Evolutionary conservation across 2,888 invertebrate species (phyloP).

Genomic region (Anthrax anthrax): DNA sequence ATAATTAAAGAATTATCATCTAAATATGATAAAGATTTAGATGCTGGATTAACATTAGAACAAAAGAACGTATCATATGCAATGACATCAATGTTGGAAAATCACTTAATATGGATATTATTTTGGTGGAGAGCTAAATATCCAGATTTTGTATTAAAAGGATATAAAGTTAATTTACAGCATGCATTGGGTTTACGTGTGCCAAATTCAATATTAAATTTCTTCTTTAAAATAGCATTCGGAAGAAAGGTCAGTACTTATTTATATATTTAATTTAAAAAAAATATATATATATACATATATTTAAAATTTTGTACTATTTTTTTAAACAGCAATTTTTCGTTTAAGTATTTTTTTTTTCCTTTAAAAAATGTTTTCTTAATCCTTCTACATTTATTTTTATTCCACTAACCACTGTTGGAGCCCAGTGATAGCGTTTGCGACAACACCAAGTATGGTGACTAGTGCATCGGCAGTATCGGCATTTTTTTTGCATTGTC

Average conservation of each 20-base stretch:
- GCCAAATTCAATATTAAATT: conserved; percentile 75
- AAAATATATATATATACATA: conserved; percentile 10
- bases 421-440: no score
- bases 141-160: conserved; percentile 77
- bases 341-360: no score
- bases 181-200: conserved; percentile 75
- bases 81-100: conserved; percentile 88
- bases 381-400: no score
- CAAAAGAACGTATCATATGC: conserved; percentile 83
- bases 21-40: conserved; percentile 70
- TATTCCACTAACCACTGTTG: no score
- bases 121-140: conserved; percentile 87
- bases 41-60: conserved; percentile 65
- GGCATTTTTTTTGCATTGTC: no score
- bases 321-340: no score
- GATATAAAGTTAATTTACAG: conserved; percentile 83
- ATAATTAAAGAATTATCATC: conserved; percentile 78
- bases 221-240: conserved; percentile 78
- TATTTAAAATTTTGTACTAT: conserved; percentile 5
- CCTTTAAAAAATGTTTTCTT: no score
- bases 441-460: no score
- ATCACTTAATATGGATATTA: conserved; percentile 83
- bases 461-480: no score
- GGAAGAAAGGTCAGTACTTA: conserved; percentile 58
- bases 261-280: background rate